A percentile compares a stretch with the other conserved stretches of the same genome.
Evolutionary conservation across 2,113 vertebrate genomes (phyloP).

Genomic region (Gyps fulvus): DNA sequence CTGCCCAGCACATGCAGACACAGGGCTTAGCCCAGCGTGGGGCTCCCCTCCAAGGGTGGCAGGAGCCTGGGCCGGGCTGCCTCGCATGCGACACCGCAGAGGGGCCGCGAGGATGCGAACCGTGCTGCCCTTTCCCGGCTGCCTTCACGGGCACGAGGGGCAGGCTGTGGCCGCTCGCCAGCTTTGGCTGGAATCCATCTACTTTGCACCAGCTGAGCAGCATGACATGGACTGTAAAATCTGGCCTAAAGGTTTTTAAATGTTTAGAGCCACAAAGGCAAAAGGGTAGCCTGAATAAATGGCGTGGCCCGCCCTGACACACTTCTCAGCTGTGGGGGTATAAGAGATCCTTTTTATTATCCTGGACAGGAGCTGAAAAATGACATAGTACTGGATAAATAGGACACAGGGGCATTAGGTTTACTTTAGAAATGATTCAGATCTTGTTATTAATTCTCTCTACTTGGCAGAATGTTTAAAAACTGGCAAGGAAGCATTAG

Average conservation of each 20-base stretch:
- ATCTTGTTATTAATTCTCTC: slow-evolving; percentile 57
- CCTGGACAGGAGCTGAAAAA: slow-evolving; percentile 31
- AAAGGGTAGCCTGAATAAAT: neutral
- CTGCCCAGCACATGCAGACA: accelerated
- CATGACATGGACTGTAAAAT: neutral
- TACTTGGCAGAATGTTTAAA: slow-evolving; percentile 52
- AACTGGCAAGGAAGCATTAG: slow-evolving; percentile 41
- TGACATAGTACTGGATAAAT: neutral
- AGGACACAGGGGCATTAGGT: neutral
- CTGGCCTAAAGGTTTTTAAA: slow-evolving; percentile 29
- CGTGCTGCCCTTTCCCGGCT: neutral
- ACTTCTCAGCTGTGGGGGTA: neutral
- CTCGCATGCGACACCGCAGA: accelerated
- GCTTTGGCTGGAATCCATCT: slow-evolving; percentile 9
- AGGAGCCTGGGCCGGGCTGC: neutral
- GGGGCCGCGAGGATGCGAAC: accelerated
- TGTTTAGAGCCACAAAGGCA: neutral
- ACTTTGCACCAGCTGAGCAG: slow-evolving; percentile 29
- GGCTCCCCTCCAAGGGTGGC: neutral
- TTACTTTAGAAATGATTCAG: slow-evolving; percentile 47
- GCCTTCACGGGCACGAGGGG: accelerated
- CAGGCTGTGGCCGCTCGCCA: neutral
- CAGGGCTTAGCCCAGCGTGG: neutral
- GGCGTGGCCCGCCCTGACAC: neutral
- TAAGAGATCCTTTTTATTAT: slow-evolving; percentile 17